Conservation (phyloP, 2,113 vertebrate genomes). For the Nycticorax nycticorax region DNA sequence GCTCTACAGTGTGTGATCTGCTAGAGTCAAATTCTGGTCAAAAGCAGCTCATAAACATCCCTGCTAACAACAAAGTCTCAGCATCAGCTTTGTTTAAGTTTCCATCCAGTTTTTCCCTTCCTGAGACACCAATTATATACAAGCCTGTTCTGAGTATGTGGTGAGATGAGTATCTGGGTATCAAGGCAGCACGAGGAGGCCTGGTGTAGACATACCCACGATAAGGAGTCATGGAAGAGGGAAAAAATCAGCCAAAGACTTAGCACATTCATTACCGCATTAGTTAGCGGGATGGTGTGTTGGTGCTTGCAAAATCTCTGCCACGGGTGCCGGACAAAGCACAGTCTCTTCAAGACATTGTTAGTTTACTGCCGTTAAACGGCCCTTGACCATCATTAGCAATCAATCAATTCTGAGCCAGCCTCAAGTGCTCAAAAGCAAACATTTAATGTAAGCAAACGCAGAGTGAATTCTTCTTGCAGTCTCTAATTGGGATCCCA, state of each 20-base stretch:
- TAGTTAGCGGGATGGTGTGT: not conserved
- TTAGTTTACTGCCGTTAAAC: conserved; percentile 13
- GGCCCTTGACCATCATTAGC: not conserved
- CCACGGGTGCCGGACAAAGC: not conserved
- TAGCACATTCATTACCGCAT: not conserved
- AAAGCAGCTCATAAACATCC: not conserved
- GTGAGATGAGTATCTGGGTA: not conserved
- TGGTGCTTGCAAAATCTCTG: not conserved
- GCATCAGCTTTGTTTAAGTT: not conserved
- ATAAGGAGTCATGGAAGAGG: not conserved
- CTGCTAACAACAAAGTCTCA: not conserved
- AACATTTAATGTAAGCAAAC: not conserved
- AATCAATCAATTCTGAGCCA: not conserved
- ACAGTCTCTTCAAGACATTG: not conserved
- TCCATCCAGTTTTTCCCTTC: not conserved
- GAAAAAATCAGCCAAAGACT: not conserved
- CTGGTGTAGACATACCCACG: not conserved
- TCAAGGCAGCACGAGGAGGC: not conserved
- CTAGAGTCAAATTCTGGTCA: not conserved
- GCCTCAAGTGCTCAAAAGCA: not conserved
- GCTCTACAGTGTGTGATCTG: not conserved
- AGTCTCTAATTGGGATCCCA: not conserved
- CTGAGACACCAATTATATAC: not conserved
- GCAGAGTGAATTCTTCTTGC: not conserved
- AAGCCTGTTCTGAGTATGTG: not conserved